These are phyloP conservation scores for Octonoba sinensis DNA, from an alignment of 2,888 invertebrate species.

Conservation along the genomic window DNA sequence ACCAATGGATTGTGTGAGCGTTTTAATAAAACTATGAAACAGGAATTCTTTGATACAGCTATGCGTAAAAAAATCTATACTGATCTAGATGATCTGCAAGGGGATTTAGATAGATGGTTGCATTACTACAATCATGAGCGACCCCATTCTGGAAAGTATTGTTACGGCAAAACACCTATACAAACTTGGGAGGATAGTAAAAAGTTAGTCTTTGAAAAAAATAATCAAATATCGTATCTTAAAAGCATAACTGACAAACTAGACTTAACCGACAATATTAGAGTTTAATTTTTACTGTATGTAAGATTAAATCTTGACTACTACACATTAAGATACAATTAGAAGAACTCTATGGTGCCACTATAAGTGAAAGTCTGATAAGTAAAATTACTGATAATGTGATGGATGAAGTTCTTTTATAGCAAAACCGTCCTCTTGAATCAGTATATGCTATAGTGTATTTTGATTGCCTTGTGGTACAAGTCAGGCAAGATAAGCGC, in stretches of 20 bases:
- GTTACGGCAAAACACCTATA: slow-evolving; percentile 4
- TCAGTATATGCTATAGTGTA: too few species aligned
- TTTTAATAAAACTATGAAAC: too few species aligned
- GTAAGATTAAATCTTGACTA: slow-evolving; percentile 17
- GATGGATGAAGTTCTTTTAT: too few species aligned
- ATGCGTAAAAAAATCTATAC: slow-evolving; percentile 17
- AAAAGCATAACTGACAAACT: background rate
- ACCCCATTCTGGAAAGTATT: slow-evolving; percentile 13
- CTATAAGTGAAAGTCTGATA: too few species aligned
- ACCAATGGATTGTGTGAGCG: too few species aligned
- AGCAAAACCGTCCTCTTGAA: too few species aligned
- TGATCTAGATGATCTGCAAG: background rate
- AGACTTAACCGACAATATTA: slow-evolving; percentile 7
- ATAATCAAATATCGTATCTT: slow-evolving; percentile 12
- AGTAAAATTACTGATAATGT: too few species aligned
- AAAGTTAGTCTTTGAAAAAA: slow-evolving; percentile 7
- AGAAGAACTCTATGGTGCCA: too few species aligned
- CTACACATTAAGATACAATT: too few species aligned
- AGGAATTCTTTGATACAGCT: too few species aligned
- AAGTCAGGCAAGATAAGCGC: too few species aligned
- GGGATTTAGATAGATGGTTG: slow-evolving; percentile 4
- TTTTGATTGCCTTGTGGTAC: too few species aligned
- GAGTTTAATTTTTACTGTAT: background rate
- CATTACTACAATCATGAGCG: background rate
- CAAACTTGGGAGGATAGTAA: slow-evolving; percentile 10